These are phyloP conservation scores for Sarcophaga peregrina DNA, from an alignment of 1,140 invertebrate species.

Conservation along the genomic window DNA sequence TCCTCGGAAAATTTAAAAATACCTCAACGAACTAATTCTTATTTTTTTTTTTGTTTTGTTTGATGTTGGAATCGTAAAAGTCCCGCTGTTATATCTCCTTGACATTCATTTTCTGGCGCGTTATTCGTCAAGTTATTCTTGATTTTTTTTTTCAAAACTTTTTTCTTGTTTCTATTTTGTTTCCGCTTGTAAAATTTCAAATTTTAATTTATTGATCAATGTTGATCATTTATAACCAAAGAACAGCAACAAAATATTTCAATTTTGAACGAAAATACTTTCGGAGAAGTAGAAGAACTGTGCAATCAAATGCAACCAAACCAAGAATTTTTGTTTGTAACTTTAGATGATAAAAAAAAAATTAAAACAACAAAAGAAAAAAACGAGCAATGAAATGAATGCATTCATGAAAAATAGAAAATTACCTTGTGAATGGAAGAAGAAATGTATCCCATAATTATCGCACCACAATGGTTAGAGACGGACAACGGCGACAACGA, in stretches of 20 bases:
- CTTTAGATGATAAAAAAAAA: too few species aligned
- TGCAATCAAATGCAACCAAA: not conserved
- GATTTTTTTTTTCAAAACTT: not conserved
- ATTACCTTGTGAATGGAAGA: conserved; percentile 8
- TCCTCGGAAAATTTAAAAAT: too few species aligned
- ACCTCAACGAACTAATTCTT: too few species aligned
- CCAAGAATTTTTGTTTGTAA: not conserved
- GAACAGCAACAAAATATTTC: not conserved
- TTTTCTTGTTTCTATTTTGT: not conserved
- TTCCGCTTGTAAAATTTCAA: not conserved
- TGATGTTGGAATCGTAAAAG: not conserved
- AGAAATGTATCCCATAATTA: not conserved
- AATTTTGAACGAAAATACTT: too few species aligned
- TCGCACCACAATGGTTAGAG: not conserved
- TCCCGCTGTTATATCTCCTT: not conserved
- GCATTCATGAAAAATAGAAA: not conserved
- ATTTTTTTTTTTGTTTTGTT: too few species aligned
- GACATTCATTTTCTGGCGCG: not conserved
- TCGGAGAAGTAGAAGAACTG: not conserved
- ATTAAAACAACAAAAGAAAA: too few species aligned
- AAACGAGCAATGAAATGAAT: too few species aligned
- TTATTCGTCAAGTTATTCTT: not conserved
- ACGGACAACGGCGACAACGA: not conserved
- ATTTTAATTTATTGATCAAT: conserved; percentile 24
- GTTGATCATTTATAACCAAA: conserved; percentile 6